Percentiles rank a stretch among this genome's conserved stretches.
These are phyloP conservation scores for Andrena cerasifolii DNA, from an alignment of 1,140 invertebrate genomes.

Conservation along the genomic window DNA sequence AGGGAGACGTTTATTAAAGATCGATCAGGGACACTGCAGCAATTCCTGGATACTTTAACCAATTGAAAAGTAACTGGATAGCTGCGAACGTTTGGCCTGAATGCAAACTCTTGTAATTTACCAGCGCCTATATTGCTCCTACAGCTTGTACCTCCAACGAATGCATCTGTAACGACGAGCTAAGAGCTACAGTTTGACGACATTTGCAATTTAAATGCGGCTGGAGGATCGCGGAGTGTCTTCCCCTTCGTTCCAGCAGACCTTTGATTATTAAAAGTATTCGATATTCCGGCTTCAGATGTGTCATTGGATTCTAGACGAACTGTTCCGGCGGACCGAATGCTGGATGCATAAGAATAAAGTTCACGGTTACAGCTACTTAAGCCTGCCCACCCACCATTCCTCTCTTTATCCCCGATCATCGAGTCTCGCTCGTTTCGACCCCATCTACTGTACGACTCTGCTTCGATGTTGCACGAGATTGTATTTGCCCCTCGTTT, in stretches of 20 bases:
- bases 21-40: constrained; percentile 66
- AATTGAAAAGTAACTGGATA: constrained; percentile 61
- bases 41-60: constrained; percentile 61
- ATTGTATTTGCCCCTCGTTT: neutral
- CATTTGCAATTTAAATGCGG: constrained; percentile 48
- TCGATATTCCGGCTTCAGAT: constrained; percentile 23
- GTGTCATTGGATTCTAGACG: neutral
- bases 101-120: constrained; percentile 38
- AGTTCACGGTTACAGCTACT: too few species aligned
- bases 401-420: neutral
- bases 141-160: constrained; percentile 16
- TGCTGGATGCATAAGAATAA: neutral
- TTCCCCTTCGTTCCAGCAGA: neutral
- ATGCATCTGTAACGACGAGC: constrained; percentile 39
- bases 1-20: constrained; percentile 67
- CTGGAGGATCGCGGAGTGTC: neutral
- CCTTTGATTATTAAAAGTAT: constrained; percentile 34
- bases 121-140: constrained; percentile 9
- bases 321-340: neutral
- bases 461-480: neutral
- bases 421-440: neutral
- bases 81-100: constrained; percentile 40
- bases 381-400: too few species aligned
- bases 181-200: constrained; percentile 24
- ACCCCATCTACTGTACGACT: neutral